Conservation (phyloP, 2,113 vertebrate genomes). For the Myotis davidii region DNA sequence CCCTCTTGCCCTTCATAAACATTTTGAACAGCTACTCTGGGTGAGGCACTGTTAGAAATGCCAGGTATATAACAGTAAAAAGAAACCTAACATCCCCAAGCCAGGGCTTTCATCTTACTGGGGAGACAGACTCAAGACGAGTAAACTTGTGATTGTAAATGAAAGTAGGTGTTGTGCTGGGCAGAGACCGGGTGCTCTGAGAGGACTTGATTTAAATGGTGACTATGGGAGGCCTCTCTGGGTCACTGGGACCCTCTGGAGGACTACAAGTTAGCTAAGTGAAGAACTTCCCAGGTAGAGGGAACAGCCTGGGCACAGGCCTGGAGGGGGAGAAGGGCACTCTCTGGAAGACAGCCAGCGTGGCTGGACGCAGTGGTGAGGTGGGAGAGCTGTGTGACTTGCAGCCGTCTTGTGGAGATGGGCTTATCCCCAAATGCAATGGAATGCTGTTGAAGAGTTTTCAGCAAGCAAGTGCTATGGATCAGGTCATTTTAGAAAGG, state of each 20-base stretch:
- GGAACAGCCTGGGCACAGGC: neutral
- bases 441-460: neutral
- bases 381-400: neutral
- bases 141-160: neutral
- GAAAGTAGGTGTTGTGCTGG: neutral
- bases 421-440: accelerated
- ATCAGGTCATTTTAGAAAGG: neutral
- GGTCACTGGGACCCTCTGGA: neutral
- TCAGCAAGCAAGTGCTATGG: neutral
- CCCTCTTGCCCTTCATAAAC: neutral
- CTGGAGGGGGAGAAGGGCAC: neutral
- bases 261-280: neutral
- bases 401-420: accelerated
- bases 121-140: neutral
- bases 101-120: neutral
- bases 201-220: neutral
- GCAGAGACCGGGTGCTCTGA: neutral
- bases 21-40: neutral
- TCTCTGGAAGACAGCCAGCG: neutral
- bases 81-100: accelerated
- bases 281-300: neutral
- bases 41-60: neutral
- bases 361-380: neutral
- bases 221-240: neutral
- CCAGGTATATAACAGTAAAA: neutral